Evolutionary conservation across 2,888 invertebrate genomes (phyloP).

Genomic region (Lapara coniferarum): DNA sequence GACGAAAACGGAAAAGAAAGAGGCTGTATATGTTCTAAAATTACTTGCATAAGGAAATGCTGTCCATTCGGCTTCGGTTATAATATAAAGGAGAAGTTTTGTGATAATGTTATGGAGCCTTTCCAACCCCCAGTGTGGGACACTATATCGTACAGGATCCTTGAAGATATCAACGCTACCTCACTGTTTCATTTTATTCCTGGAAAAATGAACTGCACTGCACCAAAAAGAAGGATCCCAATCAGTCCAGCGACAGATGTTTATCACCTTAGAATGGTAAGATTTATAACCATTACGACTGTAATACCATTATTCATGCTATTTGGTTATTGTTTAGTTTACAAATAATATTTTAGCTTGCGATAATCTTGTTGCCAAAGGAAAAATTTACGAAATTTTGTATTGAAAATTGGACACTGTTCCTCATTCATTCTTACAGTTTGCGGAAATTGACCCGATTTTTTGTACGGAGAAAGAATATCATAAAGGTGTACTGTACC

Average conservation of each 20-base stretch:
- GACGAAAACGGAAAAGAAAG: constrained; percentile 43
- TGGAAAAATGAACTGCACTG: constrained; percentile 52
- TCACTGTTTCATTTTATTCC: constrained; percentile 53
- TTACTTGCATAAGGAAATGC: constrained; percentile 59
- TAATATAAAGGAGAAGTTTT: constrained; percentile 38
- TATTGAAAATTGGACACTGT: no score
- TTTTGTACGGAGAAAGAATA: no score
- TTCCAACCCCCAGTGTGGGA: constrained; percentile 60
- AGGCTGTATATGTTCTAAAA: constrained; percentile 56
- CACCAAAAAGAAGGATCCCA: constrained; percentile 38
- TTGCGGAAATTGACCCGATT: no score
- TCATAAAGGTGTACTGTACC: no score
- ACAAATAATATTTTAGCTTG: not conserved
- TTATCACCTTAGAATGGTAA: constrained; percentile 54
- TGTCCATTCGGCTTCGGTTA: constrained; percentile 57
- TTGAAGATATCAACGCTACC: constrained; percentile 42
- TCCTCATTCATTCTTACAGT: no score
- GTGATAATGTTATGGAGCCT: constrained; percentile 40
- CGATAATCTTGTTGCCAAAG: no score
- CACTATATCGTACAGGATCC: constrained; percentile 39
- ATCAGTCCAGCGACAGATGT: constrained; percentile 35
- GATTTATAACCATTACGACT: constrained; percentile 28
- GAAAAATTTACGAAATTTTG: no score
- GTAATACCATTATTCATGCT: no score
- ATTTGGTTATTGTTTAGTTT: no score